Base-by-base conservation (phyloP, 2,113 vertebrate species). In the Turdus rufiventris region DNA sequence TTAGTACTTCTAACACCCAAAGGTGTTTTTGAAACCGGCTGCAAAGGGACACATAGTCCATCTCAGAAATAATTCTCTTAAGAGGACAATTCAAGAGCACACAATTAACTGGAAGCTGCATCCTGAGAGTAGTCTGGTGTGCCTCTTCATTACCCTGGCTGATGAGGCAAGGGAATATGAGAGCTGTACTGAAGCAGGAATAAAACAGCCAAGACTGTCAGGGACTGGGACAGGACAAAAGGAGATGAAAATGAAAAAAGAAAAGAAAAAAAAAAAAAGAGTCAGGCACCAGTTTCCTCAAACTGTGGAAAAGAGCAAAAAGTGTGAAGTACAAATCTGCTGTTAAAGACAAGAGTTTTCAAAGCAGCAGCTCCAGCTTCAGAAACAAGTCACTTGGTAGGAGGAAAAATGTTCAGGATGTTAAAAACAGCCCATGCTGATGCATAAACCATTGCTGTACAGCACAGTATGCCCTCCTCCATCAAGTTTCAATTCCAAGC, bases 61-160 rank as follows among this genome's bases (percentile, higher is more conserved):
- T 43, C 63, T 60, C 9, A 1, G 24, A 93, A 94, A 72, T 81
- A 90, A 77, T 23, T 63, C 42, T 91, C 84, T 71, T 67, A 74
- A 74, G 79, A 94, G 67, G 38, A 74, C 68, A 84, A 88, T 60
- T 92, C 38, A 86, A 88, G 75, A 90, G 57, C 56, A 84, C 40
- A 51, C 65, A 86, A 92, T 92, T 91, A 80, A 63, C 51, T 81
- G 36, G 56, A 77, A 96, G 80, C 31, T 29, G 72, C 83, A 90
- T 71, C 88, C 51, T 70, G 20, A 80, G 85, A 95, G 54, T 21
- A 83, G 58, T 34, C 56, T 70, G 38, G 73, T 57, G 60, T 36
- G 72, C 60, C 63, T 93, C 88, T 93, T 88, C 93, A 93, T 89
- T 89, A 91, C 62, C n/a, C 68, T 51, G 48, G 77, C 81, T 88